Evolutionary conservation across 2,888 invertebrate species (phyloP).

Genomic region (Chorisops tibialis): DNA sequence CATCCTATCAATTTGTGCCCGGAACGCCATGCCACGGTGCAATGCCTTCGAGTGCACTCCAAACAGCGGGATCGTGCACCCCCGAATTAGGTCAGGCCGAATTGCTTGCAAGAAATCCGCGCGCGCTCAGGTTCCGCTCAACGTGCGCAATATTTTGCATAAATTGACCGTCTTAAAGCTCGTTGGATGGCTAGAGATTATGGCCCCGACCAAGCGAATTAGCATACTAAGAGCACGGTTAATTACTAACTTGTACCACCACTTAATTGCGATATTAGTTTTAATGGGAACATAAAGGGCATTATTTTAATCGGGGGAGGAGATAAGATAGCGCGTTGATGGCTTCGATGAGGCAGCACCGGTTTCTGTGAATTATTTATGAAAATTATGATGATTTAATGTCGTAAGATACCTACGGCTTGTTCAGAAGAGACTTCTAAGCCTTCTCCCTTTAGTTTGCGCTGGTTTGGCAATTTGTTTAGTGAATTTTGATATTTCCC

Average conservation of each 20-base stretch:
- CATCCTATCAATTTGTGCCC: slow-evolving; percentile 6
- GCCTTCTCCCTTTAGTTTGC: too few relatives aligned
- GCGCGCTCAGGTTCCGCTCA: not conserved
- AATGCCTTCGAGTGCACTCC: not conserved
- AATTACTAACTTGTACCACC: slow-evolving; percentile 11
- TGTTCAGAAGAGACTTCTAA: too few relatives aligned
- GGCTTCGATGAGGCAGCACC: too few relatives aligned
- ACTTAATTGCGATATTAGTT: slow-evolving; percentile 7
- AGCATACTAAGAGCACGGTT: slow-evolving; percentile 19
- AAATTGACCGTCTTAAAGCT: slow-evolving; percentile 10
- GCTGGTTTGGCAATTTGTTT: too few relatives aligned
- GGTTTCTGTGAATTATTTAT: too few relatives aligned
- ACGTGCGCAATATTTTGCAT: not conserved
- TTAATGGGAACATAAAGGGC: slow-evolving; percentile 12
- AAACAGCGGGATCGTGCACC: slow-evolving; percentile 10
- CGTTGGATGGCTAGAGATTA: not conserved
- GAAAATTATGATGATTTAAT: too few relatives aligned
- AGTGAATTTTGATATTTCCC: too few relatives aligned
- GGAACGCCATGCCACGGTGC: too few relatives aligned
- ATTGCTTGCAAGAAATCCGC: not conserved
- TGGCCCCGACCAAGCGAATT: slow-evolving; percentile 3
- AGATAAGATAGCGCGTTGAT: not conserved
- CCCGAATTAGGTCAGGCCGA: slow-evolving; percentile 15
- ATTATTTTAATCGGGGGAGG: slow-evolving; percentile 6
- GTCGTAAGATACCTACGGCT: too few relatives aligned